Percentiles rank a stretch among this genome's conserved stretches.
phyloP scores from a whole-genome alignment of 2,113 vertebrate genomes.

The Excalfactoria chinensis region DNA sequence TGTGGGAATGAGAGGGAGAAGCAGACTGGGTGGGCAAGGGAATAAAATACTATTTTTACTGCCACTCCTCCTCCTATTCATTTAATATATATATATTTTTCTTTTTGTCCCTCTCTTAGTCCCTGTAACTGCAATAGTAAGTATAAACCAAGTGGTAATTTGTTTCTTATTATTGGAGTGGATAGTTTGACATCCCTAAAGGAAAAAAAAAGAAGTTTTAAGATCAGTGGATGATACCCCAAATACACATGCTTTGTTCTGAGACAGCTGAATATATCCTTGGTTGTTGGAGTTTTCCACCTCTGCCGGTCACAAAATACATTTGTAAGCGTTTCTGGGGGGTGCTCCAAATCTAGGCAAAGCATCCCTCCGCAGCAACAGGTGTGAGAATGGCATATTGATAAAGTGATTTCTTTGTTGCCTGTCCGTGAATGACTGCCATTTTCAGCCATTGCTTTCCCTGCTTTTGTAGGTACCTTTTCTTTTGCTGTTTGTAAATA shows the following conservation, averaged over 20 bases:
- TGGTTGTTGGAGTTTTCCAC: background rate
- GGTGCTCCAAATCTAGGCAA: background rate
- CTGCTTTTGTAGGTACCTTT: constrained; percentile 84
- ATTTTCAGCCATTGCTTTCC: constrained; percentile 80
- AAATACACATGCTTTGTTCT: background rate
- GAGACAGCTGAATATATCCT: background rate
- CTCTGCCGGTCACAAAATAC: background rate
- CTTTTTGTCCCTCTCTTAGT: constrained; percentile 67
- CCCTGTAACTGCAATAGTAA: constrained; percentile 68
- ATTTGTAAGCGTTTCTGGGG: background rate
- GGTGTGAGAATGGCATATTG: constrained; percentile 30
- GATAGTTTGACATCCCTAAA: constrained; percentile 1
- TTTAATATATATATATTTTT: constrained; percentile 31
- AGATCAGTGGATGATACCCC: background rate
- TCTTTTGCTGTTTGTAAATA: constrained; percentile 90
- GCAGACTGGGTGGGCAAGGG: constrained; percentile 79
- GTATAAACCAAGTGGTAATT: constrained; percentile 65
- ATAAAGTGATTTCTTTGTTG: constrained; percentile 41
- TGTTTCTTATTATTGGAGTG: constrained; percentile 57
- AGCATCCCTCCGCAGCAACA: constrained; percentile 24
- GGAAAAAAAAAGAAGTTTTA: too few species aligned
- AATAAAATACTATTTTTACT: constrained; percentile 85
- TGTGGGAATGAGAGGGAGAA: constrained; percentile 86
- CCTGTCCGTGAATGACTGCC: constrained; percentile 81
- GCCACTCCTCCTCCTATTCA: constrained; percentile 76